Percentiles rank a stretch among this genome's conserved stretches.
phyloP scores from a whole-genome alignment of 2,888 invertebrate species.

The Eupsilia transversa region DNA sequence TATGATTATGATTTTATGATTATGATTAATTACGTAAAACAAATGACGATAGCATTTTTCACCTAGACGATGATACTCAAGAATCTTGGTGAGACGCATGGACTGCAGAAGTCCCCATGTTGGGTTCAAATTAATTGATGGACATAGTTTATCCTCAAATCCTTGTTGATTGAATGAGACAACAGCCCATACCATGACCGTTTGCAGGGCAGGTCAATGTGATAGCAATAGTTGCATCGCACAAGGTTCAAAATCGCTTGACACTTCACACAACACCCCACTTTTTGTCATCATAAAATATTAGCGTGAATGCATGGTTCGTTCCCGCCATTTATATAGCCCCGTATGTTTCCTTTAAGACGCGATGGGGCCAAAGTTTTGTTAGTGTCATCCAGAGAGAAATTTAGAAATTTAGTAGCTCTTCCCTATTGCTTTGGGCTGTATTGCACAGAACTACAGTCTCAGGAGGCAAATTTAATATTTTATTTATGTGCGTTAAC shows the following conservation, averaged over 20 bases:
- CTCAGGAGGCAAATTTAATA: slow-evolving; percentile 68
- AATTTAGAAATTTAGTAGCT: slow-evolving; percentile 84
- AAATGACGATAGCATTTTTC: neutral
- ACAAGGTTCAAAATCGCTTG: slow-evolving; percentile 2
- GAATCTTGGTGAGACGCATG: slow-evolving; percentile 3
- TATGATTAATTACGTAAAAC: neutral
- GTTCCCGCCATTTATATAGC: slow-evolving; percentile 10
- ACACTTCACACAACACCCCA: too few species aligned
- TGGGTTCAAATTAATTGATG: slow-evolving; percentile 47
- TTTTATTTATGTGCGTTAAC: slow-evolving; percentile 67
- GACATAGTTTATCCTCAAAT: slow-evolving; percentile 33
- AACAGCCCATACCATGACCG: neutral
- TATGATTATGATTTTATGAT: too few species aligned
- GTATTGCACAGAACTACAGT: slow-evolving; percentile 69
- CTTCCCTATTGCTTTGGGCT: slow-evolving; percentile 74
- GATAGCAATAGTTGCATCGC: neutral
- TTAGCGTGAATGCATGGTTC: neutral
- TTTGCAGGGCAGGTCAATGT: neutral
- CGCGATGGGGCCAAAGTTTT: slow-evolving; percentile 79
- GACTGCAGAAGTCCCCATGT: neutral
- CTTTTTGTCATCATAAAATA: neutral
- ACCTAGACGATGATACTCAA: neutral
- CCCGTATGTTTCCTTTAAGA: slow-evolving; percentile 71
- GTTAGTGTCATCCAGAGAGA: slow-evolving; percentile 84
- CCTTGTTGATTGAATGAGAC: slow-evolving; percentile 40